Evolutionary conservation across 1,140 invertebrate genomes (phyloP).

Genomic region (Apolygus lucorum): DNA sequence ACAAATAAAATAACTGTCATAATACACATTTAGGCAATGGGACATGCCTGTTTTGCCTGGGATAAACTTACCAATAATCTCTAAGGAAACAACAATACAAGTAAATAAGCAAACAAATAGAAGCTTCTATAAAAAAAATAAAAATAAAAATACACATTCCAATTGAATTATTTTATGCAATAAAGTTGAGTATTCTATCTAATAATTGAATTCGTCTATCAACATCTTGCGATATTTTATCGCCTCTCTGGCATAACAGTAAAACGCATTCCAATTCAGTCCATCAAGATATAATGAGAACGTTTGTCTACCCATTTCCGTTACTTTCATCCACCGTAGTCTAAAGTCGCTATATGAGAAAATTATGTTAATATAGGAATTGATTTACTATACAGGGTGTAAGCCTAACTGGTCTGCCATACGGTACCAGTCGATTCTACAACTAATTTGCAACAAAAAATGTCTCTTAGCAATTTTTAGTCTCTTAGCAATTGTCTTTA

Average conservation of each 20-base stretch:
- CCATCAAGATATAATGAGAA: constrained; percentile 1
- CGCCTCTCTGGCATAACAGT: background rate
- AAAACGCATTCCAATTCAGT: background rate
- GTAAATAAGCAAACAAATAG: background rate
- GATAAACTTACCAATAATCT: background rate
- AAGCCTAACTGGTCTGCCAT: too few species aligned
- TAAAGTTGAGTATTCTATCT: background rate
- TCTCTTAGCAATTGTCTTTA: background rate
- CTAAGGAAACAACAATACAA: too few species aligned
- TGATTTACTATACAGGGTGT: too few species aligned
- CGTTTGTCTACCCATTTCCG: too few species aligned
- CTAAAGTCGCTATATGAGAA: too few species aligned
- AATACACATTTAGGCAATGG: background rate
- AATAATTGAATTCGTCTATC: too few species aligned
- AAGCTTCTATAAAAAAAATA: background rate
- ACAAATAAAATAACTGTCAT: background rate
- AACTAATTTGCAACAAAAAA: too few species aligned
- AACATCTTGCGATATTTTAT: too few species aligned
- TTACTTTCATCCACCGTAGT: background rate
- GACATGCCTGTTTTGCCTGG: background rate
- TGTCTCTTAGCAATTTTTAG: background rate
- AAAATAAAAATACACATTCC: too few species aligned
- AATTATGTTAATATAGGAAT: too few species aligned
- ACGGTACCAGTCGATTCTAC: too few species aligned
- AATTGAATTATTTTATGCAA: background rate